These are phyloP conservation scores for Callimico goeldii DNA, from an alignment of 2,797 vertebrate species.

Conservation along the genomic window DNA sequence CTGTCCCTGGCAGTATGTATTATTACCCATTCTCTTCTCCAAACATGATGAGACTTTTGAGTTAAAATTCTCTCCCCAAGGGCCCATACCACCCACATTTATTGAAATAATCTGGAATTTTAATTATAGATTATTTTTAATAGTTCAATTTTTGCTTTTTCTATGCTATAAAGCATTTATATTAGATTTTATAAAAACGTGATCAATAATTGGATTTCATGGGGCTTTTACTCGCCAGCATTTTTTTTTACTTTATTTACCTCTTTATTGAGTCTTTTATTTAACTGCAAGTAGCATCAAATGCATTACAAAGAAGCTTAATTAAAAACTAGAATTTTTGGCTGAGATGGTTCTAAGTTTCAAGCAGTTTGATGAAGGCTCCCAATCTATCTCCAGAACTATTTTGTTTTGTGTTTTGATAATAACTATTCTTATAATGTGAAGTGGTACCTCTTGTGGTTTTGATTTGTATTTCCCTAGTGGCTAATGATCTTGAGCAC, in stretches of 20 bases:
- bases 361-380: not conserved
- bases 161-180: not conserved
- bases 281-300: not conserved
- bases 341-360: not conserved
- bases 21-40: not conserved
- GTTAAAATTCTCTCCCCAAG: not conserved
- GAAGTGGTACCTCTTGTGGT: not conserved
- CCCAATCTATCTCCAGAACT: not conserved
- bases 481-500: not conserved
- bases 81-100: not conserved
- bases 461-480: conserved; percentile 15
- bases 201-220: not conserved
- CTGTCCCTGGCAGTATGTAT: not conserved
- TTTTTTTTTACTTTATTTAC: not conserved
- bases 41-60: not conserved
- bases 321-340: not conserved
- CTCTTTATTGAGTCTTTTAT: not conserved
- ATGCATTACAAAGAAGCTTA: not conserved
- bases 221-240: not conserved
- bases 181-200: not conserved
- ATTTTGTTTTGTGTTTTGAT: not conserved
- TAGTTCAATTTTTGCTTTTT: not conserved
- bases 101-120: not conserved
- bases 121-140: not conserved
- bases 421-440: not conserved